Evolutionary conservation across 2,888 invertebrate genomes (phyloP).

Genomic region (Caenorhabditis drosophilae): DNA sequence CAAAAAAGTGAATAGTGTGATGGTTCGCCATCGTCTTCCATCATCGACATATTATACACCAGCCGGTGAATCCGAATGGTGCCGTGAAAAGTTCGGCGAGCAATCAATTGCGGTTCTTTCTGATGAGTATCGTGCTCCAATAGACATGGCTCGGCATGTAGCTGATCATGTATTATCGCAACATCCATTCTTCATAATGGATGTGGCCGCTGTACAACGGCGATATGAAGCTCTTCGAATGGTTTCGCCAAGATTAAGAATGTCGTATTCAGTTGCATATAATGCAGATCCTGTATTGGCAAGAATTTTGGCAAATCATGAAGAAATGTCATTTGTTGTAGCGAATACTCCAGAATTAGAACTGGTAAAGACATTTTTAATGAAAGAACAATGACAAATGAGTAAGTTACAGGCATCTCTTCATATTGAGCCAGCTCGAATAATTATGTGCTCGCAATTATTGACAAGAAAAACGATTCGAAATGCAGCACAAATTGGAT

Average conservation of each 20-base stretch:
- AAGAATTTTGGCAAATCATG: slow-evolving; percentile 69
- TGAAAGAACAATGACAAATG: slow-evolving; percentile 9
- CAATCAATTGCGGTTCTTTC: slow-evolving; percentile 44
- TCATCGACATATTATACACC: slow-evolving; percentile 47
- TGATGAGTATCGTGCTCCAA: slow-evolving; percentile 26
- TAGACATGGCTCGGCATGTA: slow-evolving; percentile 48
- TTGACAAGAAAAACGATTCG: slow-evolving; percentile 38
- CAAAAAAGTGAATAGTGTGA: slow-evolving; percentile 19
- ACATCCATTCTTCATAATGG: slow-evolving; percentile 66
- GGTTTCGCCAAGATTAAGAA: slow-evolving; percentile 73
- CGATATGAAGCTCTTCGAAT: slow-evolving; percentile 77
- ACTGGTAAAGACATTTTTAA: slow-evolving; percentile 6
- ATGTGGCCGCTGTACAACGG: slow-evolving; percentile 53
- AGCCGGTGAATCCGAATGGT: slow-evolving; percentile 40
- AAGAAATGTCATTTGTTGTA: slow-evolving; percentile 87
- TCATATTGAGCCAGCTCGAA: slow-evolving; percentile 26
- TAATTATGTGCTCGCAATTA: slow-evolving; percentile 31
- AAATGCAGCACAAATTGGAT: slow-evolving; percentile 26
- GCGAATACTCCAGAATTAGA: slow-evolving; percentile 27
- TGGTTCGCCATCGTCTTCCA: slow-evolving; percentile 48
- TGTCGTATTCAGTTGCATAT: slow-evolving; percentile 84
- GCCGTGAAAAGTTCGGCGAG: slow-evolving; percentile 39
- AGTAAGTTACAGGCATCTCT: slow-evolving; percentile 9
- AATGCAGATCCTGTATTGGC: slow-evolving; percentile 84
- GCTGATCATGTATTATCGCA: slow-evolving; percentile 33